phyloP scores from a whole-genome alignment of 2,797 vertebrate species.

The Momotus momota region DNA sequence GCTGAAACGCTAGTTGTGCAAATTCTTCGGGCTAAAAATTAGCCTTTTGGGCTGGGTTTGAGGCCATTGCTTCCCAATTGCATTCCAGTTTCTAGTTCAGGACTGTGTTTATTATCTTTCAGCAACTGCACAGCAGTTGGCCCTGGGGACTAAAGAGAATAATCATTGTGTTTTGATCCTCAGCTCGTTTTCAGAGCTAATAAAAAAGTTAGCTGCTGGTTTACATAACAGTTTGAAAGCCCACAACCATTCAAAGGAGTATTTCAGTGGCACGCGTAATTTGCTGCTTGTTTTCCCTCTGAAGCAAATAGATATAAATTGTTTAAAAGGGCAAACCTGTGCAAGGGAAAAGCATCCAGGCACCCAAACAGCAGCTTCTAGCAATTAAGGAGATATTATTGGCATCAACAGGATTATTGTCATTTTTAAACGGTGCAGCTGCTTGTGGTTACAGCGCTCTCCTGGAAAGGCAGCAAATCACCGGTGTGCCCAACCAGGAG shows the following conservation, averaged over 20 bases:
- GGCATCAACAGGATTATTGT: background rate
- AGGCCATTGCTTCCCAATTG: background rate
- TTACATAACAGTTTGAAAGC: background rate
- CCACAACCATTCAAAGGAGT: background rate
- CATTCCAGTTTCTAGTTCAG: background rate
- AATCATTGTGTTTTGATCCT: slow-evolving; percentile 14
- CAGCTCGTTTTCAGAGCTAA: slow-evolving; percentile 14
- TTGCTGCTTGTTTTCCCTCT: slow-evolving; percentile 43
- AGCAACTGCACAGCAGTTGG: background rate
- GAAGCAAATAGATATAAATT: slow-evolving; percentile 20
- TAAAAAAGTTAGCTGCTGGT: slow-evolving; percentile 6
- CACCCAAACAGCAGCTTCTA: background rate
- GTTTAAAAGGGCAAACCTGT: slow-evolving; percentile 27
- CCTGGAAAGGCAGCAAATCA: background rate
- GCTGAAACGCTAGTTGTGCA: background rate
- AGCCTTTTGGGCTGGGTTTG: background rate
- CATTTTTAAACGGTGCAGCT: background rate
- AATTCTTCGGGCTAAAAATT: background rate
- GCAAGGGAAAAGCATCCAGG: background rate
- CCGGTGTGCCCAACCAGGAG: background rate
- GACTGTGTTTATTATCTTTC: background rate
- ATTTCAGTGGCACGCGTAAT: background rate
- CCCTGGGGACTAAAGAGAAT: background rate
- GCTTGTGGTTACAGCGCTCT: background rate
- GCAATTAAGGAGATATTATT: background rate